Evolutionary conservation across 2,113 vertebrate species (phyloP), one percentile per base, ranked within the genome.

Genomic region (Turnix velox): DNA sequence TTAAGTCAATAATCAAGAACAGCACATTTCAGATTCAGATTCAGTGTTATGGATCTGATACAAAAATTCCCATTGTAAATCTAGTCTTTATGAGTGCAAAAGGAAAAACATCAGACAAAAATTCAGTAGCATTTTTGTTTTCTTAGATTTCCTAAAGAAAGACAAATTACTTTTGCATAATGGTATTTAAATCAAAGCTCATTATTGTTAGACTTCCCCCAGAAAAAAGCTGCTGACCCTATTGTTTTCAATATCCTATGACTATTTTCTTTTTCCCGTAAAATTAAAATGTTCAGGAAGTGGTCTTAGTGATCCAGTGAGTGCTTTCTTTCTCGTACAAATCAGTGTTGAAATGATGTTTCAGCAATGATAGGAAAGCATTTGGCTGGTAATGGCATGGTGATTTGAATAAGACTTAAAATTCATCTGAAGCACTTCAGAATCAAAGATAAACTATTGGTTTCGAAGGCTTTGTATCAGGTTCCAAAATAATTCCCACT

Each of bases 171-270:
- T 72, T 96, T 73, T 49, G 31, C 30, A 39, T 43, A 57, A 51
- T n/a, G 66, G 51, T 84, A 77, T 84, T 88, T 95, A 93, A 93
- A 93, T 75, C 61, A 92, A 96, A 93, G 69, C 5, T 57, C 40
- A 65, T 81, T 93, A 81, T 84, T 88, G 65, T 71, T 88, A 93
- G 55, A 73, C 27, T 81, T 93, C 43, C 58, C 69, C 77, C 77
- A 68, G 80, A 61, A 87, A 74, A 87, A 84, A 54, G 76, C 66
- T 92, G 58, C 40, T 49, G 45, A 54, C 31, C 33, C 77, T 84
- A 96, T 96, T 95, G 95, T 96, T 81, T 79, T 51, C 87, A 68
- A 75, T 92, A 95, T 96, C 91, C 92, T 93, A 91, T 73, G 45
- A 43, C 65, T 96, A 48, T 74, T 78, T 88, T 93, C 51, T 87